Conservation (phyloP, 2,888 invertebrate genomes). For the Mayetiola destructor region DNA sequence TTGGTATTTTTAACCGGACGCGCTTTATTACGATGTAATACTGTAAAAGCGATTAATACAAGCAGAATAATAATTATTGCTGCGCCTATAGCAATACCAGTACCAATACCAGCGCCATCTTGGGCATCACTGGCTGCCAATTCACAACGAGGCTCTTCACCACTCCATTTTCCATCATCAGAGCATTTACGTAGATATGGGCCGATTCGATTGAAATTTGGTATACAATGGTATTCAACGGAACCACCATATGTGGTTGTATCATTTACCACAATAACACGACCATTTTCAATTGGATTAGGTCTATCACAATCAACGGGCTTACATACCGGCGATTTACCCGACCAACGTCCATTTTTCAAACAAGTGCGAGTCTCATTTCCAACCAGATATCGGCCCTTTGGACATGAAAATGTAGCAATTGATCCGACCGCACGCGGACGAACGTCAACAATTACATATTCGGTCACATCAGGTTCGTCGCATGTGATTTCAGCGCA, state of each 20-base stretch:
- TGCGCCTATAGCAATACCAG: slow-evolving; percentile 71
- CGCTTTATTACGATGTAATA: slow-evolving; percentile 67
- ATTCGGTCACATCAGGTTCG: slow-evolving; percentile 46
- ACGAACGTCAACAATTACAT: slow-evolving; percentile 44
- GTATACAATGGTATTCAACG: slow-evolving; percentile 79
- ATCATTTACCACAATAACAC: slow-evolving; percentile 72
- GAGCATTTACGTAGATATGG: slow-evolving; percentile 70
- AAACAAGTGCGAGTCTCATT: slow-evolving; percentile 63
- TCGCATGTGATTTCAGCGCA: slow-evolving; percentile 74
- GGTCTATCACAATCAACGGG: slow-evolving; percentile 77
- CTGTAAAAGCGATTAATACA: slow-evolving; percentile 62
- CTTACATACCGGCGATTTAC: slow-evolving; percentile 60
- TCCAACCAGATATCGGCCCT: slow-evolving; percentile 64
- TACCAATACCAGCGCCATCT: slow-evolving; percentile 56
- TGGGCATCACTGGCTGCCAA: slow-evolving; percentile 52
- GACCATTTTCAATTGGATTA: slow-evolving; percentile 64
- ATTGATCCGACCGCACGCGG: slow-evolving; percentile 63
- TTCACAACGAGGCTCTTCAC: slow-evolving; percentile 72
- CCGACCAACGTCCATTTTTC: slow-evolving; percentile 69
- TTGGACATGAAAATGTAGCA: slow-evolving; percentile 68
- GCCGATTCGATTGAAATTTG: slow-evolving; percentile 67
- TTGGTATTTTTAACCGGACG: slow-evolving; percentile 79
- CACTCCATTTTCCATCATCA: slow-evolving; percentile 76
- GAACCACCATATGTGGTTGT: slow-evolving; percentile 71
- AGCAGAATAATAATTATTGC: slow-evolving; percentile 67